Evolutionary conservation across 2,113 vertebrate species (phyloP).

Genomic region (Gallinago undulata): DNA sequence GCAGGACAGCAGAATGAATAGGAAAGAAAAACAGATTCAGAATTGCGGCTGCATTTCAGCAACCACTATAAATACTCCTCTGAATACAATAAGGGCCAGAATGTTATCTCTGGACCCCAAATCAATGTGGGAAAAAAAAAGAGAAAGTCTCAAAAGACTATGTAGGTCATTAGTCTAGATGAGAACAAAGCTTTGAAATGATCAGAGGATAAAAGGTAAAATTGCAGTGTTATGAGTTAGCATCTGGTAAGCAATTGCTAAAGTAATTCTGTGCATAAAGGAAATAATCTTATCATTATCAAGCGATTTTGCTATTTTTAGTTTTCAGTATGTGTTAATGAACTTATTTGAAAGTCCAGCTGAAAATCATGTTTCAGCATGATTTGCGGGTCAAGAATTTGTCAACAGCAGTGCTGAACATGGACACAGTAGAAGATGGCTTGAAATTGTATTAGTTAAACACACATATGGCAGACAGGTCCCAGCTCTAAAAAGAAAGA

Average conservation of each 20-base stretch:
- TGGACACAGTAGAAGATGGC: not conserved
- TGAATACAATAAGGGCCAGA: not conserved
- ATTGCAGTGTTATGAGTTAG: not conserved
- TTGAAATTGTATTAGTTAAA: not conserved
- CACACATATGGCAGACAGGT: accelerated
- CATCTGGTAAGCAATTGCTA: not conserved
- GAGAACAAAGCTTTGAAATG: not conserved
- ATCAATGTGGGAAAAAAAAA: not conserved
- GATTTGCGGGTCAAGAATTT: not conserved
- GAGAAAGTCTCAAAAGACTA: not conserved
- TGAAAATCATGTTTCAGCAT: not conserved
- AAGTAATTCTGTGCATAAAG: not conserved
- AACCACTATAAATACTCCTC: not conserved
- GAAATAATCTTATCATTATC: not conserved
- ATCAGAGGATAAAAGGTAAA: not conserved
- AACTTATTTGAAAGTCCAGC: not conserved
- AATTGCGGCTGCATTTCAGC: not conserved
- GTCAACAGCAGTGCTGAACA: accelerated
- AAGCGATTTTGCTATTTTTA: not conserved
- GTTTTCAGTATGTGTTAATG: not conserved
- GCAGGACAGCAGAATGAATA: not conserved
- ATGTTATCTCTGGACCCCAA: not conserved
- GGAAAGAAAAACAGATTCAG: not conserved
- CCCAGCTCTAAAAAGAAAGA: not conserved
- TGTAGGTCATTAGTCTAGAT: not conserved